A percentile compares a stretch with the other conserved stretches of the same genome.
Evolutionary conservation across 2,888 invertebrate genomes (phyloP).

Genomic region (Drosophila quasianomalipes): DNA sequence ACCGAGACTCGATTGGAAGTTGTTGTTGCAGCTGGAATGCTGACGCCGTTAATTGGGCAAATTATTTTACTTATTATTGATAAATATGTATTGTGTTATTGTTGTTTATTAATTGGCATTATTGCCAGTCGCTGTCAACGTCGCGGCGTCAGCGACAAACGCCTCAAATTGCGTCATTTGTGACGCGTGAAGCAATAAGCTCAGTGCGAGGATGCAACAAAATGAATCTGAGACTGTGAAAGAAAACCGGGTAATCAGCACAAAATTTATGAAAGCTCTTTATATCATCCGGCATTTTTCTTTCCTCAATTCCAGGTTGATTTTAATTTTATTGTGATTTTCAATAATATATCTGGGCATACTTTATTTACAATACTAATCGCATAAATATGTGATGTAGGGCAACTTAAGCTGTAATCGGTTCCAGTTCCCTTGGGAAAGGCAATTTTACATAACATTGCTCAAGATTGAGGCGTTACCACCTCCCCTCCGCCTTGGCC

Average conservation of each 20-base stretch:
- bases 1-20: constrained; percentile 20
- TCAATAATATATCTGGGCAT: neutral
- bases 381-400: neutral
- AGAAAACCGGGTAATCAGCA: constrained; percentile 23
- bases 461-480: neutral
- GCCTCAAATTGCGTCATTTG: constrained; percentile 69
- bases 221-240: neutral
- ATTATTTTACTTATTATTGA: constrained; percentile 79
- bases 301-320: neutral
- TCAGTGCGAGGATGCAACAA: neutral
- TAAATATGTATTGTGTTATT: constrained; percentile 75
- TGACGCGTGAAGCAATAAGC: constrained; percentile 60
- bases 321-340: neutral
- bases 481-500: neutral
- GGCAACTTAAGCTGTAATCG: neutral
- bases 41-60: constrained; percentile 76
- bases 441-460: neutral
- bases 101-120: constrained; percentile 76
- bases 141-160: constrained; percentile 12
- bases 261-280: constrained; percentile 10
- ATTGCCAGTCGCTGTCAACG: constrained; percentile 52
- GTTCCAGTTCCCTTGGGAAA: neutral
- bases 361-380: neutral
- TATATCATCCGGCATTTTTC: fast-evolving
- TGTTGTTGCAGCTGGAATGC: constrained; percentile 61